Percentiles rank a stretch among this genome's conserved stretches.
Conservation (phyloP, 37 sponge, comb jelly and placozoan genomes). For the Oopsacas minuta region DNA sequence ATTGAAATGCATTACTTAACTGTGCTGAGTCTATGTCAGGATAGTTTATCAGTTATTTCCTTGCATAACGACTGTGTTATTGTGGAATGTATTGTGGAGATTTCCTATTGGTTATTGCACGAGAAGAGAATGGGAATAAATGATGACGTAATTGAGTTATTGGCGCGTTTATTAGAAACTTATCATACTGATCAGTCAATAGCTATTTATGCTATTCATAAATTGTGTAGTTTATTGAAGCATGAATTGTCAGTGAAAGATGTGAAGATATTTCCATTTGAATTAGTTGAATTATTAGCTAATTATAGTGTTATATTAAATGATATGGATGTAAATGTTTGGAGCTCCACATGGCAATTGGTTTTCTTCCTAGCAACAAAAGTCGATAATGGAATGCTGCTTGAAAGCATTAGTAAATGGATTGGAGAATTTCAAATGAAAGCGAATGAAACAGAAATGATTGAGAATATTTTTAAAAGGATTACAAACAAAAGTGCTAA, state of each 20-base stretch:
- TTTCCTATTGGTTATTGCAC: not conserved
- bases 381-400: constrained; percentile 2
- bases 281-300: not conserved
- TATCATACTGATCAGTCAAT: not conserved
- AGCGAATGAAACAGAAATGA: not conserved
- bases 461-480: not conserved
- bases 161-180: not conserved
- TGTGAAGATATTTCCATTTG: not conserved
- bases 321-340: not conserved
- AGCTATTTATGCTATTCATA: not conserved
- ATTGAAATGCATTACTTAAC: not conserved
- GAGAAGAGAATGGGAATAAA: constrained; percentile 11
- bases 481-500: not conserved
- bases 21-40: not conserved
- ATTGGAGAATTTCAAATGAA: constrained; percentile 12
- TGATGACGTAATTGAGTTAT: not conserved
- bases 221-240: not conserved
- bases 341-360: not conserved
- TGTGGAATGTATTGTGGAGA: not conserved
- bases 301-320: not conserved
- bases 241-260: not conserved
- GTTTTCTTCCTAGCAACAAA: not conserved
- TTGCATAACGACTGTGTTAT: not conserved
- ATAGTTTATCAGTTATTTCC: not conserved
- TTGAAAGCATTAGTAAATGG: constrained; percentile 4